Base-by-base conservation (phyloP, 2,888 invertebrate genomes). In the Parascotia fuliginaria region DNA sequence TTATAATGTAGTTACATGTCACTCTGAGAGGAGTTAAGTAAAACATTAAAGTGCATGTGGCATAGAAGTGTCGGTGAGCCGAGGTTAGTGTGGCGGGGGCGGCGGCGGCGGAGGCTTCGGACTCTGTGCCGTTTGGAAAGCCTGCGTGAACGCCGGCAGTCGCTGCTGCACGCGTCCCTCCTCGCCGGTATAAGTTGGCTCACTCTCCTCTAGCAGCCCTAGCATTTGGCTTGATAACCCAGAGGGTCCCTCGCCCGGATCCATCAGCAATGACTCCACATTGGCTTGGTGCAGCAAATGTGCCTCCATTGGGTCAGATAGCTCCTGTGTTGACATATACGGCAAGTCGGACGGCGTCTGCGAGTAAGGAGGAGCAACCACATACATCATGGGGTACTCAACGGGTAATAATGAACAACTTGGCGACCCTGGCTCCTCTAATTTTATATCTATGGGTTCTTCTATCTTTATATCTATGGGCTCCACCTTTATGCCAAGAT, bases 141-240 rank as follows among this genome's bases (percentile, higher is more conserved):
- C 90, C 74, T 92, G 90, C 46, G 88, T 90, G 70, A 92, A 92
- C 0, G 91, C 91, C 6, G 92, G 92, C 70, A 92, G 60, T 45
- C 89, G 53, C 42, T 72, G 79, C 70, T 81, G 87, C 37, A 65
- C 65, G 31, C 83, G 78, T 9, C 80, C 74, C 44, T 87, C 87
- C 42, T 89, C 89, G 16, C 77, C 70, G 0, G 75, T 50, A 52
- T 80, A 88, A 2, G 81, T 65, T 0, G 79, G 65, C 56, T 82
- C 83, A 38, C 71, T 66, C 48, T 85, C 84, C 60, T 85, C 85
- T 38, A 89, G 57, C 27, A 90, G 66, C 44, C 75, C 86, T 50
- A 91, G 72, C 79, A 92, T 88, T 71, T 87, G 80, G 61, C 79
- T 83, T 15, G 88, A 81, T 43, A 91, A 67, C 27, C 86, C 88